Conservation (phyloP, 1,140 invertebrate genomes). For the Portunus trituberculatus region DNA sequence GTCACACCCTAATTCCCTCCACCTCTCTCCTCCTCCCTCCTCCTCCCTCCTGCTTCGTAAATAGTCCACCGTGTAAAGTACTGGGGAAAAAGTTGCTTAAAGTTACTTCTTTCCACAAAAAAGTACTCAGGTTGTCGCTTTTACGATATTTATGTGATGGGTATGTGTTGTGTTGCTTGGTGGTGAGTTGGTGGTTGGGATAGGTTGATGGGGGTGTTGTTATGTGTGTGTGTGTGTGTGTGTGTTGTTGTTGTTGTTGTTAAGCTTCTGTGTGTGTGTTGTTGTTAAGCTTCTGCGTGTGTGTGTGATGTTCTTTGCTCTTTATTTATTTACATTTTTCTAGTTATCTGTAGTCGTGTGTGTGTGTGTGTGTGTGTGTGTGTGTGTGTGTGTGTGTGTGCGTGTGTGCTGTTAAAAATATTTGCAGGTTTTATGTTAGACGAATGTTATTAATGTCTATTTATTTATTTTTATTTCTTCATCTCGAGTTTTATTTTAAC, state of each 20-base stretch:
- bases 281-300: no score
- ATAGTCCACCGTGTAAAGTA: no score
- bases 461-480: neutral
- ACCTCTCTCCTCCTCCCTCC: neutral
- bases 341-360: no score
- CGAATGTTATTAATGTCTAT: neutral
- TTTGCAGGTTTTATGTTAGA: neutral
- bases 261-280: no score
- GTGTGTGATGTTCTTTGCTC: no score
- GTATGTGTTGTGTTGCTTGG: neutral
- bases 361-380: neutral
- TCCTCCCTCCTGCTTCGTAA: neutral
- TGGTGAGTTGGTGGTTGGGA: neutral
- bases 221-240: neutral
- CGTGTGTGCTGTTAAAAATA: neutral
- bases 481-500: neutral
- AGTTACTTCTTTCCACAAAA: neutral
- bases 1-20: neutral
- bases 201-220: neutral
- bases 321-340: no score
- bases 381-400: neutral
- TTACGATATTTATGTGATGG: neutral
- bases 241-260: neutral
- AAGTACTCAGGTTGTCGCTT: neutral
- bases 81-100: no score